phyloP scores from a whole-genome alignment of 2,113 vertebrate genomes.

The Saguinus midas region DNA sequence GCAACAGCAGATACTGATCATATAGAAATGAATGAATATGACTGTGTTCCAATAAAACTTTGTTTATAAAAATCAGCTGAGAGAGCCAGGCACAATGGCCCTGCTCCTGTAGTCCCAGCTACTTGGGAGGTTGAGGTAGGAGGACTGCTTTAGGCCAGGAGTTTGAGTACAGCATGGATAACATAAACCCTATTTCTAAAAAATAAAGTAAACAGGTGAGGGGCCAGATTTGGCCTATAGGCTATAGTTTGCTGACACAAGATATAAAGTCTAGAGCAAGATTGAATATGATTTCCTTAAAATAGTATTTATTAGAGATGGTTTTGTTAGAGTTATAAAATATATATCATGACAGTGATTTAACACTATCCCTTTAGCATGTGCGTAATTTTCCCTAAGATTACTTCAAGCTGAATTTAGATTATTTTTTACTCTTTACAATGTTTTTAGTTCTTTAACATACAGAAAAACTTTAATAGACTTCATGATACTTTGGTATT shows the following conservation, averaged over 20 bases:
- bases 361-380: neutral
- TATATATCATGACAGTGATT: neutral
- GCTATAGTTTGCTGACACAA: neutral
- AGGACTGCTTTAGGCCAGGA: neutral
- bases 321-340: conserved; percentile 5
- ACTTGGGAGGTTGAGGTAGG: neutral
- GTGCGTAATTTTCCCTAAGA: conserved; percentile 1
- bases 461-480: neutral
- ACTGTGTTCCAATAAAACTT: neutral
- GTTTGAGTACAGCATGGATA: neutral
- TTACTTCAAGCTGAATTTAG: conserved; percentile 46
- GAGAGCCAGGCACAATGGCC: neutral
- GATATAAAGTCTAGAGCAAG: neutral
- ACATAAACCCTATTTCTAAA: neutral
- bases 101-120: neutral
- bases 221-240: neutral
- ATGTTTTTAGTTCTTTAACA: conserved; percentile 50
- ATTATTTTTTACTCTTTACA: conserved; percentile 12
- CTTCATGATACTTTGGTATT: conserved; percentile 68
- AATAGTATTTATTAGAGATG: neutral
- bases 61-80: neutral
- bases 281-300: conserved; percentile 16
- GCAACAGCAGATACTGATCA: neutral
- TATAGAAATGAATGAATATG: neutral
- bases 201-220: neutral